Evolutionary conservation across 1,140 invertebrate genomes (phyloP).

Genomic region (Eriocheir sinensis): DNA sequence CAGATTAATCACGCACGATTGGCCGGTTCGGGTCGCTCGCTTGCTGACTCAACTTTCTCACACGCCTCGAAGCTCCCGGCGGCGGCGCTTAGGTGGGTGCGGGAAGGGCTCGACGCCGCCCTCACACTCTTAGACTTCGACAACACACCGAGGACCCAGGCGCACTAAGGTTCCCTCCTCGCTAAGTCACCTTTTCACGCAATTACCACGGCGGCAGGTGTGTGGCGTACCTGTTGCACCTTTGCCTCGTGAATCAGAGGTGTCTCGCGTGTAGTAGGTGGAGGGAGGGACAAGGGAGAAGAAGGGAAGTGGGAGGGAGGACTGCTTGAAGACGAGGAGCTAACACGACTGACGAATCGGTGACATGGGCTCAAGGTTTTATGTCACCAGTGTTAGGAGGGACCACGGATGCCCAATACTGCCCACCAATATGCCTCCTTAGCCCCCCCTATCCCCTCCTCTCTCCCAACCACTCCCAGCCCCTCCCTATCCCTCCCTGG

Average conservation of each 20-base stretch:
- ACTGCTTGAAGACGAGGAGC: slow-evolving; percentile 27
- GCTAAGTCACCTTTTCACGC: neutral
- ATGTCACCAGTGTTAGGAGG: slow-evolving; percentile 42
- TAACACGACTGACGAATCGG: slow-evolving; percentile 65
- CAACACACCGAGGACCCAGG: neutral
- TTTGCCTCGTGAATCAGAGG: neutral
- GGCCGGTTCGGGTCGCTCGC: neutral
- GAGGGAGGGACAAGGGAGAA: slow-evolving; percentile 3
- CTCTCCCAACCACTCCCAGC: neutral
- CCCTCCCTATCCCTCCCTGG: neutral
- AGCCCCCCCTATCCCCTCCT: neutral
- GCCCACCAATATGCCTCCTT: slow-evolving; percentile 57
- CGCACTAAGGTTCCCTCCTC: neutral
- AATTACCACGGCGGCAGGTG: neutral
- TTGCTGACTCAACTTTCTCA: neutral
- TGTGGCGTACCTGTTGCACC: neutral
- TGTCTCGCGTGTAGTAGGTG: neutral
- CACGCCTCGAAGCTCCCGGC: neutral
- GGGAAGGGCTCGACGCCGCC: neutral
- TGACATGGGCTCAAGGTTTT: slow-evolving; percentile 62
- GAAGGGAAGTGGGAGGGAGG: slow-evolving; percentile 46
- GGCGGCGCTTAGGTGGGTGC: neutral
- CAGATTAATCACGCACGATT: slow-evolving; percentile 60
- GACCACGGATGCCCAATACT: neutral
- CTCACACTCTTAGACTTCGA: neutral